Evolutionary conservation across 2,888 invertebrate species (phyloP), one percentile per base, ranked within the genome.

Genomic region (Cheilosia soror): DNA sequence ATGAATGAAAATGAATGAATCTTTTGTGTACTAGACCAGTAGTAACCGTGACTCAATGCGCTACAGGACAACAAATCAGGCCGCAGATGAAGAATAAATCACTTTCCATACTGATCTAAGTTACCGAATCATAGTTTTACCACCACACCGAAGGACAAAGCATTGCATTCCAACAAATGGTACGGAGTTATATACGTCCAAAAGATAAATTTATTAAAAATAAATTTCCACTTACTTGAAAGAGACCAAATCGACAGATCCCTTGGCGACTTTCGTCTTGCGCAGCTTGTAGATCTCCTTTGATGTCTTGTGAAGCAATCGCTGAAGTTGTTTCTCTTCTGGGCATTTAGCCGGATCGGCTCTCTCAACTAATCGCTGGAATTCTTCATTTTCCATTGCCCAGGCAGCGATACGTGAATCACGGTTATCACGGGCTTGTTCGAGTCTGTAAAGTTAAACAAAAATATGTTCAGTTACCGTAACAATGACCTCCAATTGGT

Each of bases 251-350:
- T 98, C 98, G 0, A 98, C 98, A 90, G 97, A 96, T 87, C 97
- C 96, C 89, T 96, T 96, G 60, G 97, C 97, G 88, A 96, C 96
- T 90, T 97, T 95, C 63, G 96, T 97, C 92, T 97, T 96, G 88
- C 98, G 93, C 84, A 98, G 93, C 88, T 97, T 96, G 93, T 98
- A 97, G 88, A 98, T 97, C 93, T 98, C 98, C 90, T 97, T 95
- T 79, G 97, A 97, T 11, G 98, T 97, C 90, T 96, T 96, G 93
- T 96, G 95, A 88, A 98, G 93, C 92, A 98, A 94, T 89, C 96
- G 96, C 91, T 96, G 95, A 88, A 96, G 94, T 75, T 91, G 90
- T 71, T 92, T 92, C 89, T 96, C 96, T 84, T 93, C 92, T 7
- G 92, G 91, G n/a, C 90, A 90, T 87, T 91, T 91, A 66, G 90